Base-by-base conservation (phyloP, 1,140 invertebrate genomes). In the Hermatobates lingyangjiaoensis region DNA sequence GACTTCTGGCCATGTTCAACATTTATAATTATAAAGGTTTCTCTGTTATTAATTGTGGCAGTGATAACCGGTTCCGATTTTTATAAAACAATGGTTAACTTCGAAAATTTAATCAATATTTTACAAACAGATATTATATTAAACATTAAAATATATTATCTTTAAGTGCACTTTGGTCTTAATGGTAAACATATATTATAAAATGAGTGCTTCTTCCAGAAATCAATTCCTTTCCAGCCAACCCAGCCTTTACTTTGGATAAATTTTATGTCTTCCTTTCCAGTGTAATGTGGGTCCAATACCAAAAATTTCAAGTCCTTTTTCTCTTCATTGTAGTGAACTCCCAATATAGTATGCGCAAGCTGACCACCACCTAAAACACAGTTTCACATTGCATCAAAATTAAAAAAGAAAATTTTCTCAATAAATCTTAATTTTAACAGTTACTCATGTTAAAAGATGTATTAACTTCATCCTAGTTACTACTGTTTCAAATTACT, bases 221-320 rank as follows among this genome's bases (percentile, higher is more conserved):
- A 96, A 52, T 86, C 77, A 45, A 78, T 69, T 21, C 73, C 77
- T 66, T 95, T 96, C 91, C 91, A 97, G 2, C 81, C 84, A 66
- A 90, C 93, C 87, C 89, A 94, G 2, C 90, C 89, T 72, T 92
- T 86, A 40, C 66, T 75, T 34, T 81, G 66, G 44, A 90, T 77
- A 1, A 71, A 72, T 25, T 67, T 64, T 45, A 89, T 63, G 56
- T 88, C 74, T 63, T 89, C 85, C 3, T 66, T 59, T 0, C 92
- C 94, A 0, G 86, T 93, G 63, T 95, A 98, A 72, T 99, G 96
- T 1, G 96, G 96, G 75, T 99, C 96, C 5, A 99, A 68, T 56
- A 99, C 89, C 1, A 99, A 66, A 71, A 92, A 98, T 59, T 83
- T 81, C 0, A 83, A 71, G 53, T 90, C 80, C 27, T 75, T 77